Evolutionary conservation across 2,797 vertebrate genomes (phyloP).

Genomic region (Acrossocheilus fasciatus): DNA sequence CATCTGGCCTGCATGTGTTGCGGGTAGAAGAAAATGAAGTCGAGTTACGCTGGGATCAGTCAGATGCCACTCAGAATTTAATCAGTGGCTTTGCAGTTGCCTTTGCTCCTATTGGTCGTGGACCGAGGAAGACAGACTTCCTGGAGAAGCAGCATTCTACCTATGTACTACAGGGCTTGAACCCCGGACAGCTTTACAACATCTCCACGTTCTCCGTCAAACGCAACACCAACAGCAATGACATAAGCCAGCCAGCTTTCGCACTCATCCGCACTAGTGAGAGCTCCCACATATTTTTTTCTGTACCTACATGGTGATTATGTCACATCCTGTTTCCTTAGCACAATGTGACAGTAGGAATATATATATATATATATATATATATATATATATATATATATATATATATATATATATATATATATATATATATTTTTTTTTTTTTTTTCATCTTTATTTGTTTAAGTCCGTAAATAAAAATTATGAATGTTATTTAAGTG

Average conservation of each 20-base stretch:
- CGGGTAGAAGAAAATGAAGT: slow-evolving; percentile 92
- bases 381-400: no score
- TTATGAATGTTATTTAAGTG: neutral
- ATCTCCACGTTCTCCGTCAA: slow-evolving; percentile 96
- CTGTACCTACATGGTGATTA: slow-evolving; percentile 1
- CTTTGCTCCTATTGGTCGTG: slow-evolving; percentile 86
- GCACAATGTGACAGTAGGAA: neutral
- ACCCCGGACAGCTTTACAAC: slow-evolving; percentile 92
- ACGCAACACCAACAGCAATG: slow-evolving; percentile 89
- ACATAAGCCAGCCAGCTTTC: slow-evolving; percentile 90
- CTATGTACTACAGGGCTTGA: slow-evolving; percentile 88
- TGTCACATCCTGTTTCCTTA: slow-evolving; percentile 21
- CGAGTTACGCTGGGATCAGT: slow-evolving; percentile 92
- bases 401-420: no score
- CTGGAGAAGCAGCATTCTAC: slow-evolving; percentile 87
- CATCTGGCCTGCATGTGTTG: slow-evolving; percentile 90
- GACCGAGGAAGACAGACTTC: slow-evolving; percentile 88
- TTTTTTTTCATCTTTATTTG: neutral
- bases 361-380: neutral
- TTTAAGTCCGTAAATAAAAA: neutral
- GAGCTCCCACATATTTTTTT: slow-evolving; percentile 64
- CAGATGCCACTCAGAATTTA: slow-evolving; percentile 81
- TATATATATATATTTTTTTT: no score
- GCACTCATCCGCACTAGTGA: slow-evolving; percentile 93
- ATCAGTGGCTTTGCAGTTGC: slow-evolving; percentile 93